Evolutionary conservation across 1,140 invertebrate genomes (phyloP), one percentile per base, ranked within the genome.

Genomic region (Scaptomyza montana): DNA sequence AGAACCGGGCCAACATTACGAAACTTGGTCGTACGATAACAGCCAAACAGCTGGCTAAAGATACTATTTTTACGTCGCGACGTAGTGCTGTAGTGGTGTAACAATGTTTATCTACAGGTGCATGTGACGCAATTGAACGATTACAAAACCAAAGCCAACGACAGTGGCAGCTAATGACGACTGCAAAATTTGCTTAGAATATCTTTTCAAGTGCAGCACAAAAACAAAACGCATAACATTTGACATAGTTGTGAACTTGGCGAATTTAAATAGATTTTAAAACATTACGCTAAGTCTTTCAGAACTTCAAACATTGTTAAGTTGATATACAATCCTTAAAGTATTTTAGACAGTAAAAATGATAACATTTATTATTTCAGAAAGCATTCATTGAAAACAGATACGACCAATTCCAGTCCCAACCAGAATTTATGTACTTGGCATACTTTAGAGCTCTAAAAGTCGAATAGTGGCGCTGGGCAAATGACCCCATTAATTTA

Each of bases 401-500:
- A 39, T 39, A 12, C 8, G 9, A 39, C 36, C 36, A 6, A 30
- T 25, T 28, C 25, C 49, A 51, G 49, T 21, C 25, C 5, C 25
- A 25, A 30, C 10, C 5, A 8, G 19, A 47, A 81, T 60, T 63
- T 71, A 82, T 78, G 62, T 80, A 76, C 63, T 82, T 78, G 79
- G 73, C 60, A 67, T 62, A 46, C 39, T 57, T 49, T 19, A 6
- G 12, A 60, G 13, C 41, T 50, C 41, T 46, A 50, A 12, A 53
- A 39, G 25, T 39, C 47, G 63, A 76, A 65, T 5, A 30, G 53
- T 54, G 68, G 47, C 53, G 51, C 50, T 61, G 66, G 82, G 82
- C 78, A 87, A 87, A 89, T 82, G 84, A 87, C 75, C 84, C 72
- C 78, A 87, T 87, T 87, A 87, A 87, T 89, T 82, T 82, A 47